Conservation (phyloP, 1,140 invertebrate genomes). For the Galleria mellonella region DNA sequence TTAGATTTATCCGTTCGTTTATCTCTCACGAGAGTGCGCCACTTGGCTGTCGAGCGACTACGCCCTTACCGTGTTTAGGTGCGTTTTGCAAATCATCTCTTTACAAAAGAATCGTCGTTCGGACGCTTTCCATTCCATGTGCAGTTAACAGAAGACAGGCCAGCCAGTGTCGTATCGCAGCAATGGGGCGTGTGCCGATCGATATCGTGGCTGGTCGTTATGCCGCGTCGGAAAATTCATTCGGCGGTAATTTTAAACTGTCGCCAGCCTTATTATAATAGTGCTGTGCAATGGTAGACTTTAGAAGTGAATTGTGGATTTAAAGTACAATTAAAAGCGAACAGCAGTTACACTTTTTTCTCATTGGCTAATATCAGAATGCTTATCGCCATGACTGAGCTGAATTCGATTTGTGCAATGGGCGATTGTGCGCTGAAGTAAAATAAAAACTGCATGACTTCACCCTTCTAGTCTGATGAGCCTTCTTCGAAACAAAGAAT, state of each 20-base stretch:
- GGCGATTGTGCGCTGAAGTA: slow-evolving; percentile 14
- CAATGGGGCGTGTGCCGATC: slow-evolving; percentile 53
- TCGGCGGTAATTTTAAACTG: slow-evolving; percentile 51
- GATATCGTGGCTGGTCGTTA: slow-evolving; percentile 35
- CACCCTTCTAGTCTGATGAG: too few relatives aligned
- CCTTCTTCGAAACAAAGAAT: too few relatives aligned
- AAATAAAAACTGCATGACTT: background rate
- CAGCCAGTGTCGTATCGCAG: slow-evolving; percentile 23
- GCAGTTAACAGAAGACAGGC: slow-evolving; percentile 14
- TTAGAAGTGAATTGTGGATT: too few relatives aligned
- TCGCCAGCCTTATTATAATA: slow-evolving; percentile 14
- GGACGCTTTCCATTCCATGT: slow-evolving; percentile 42
- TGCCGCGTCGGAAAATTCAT: slow-evolving; percentile 39
- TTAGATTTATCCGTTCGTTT: slow-evolving; percentile 57
- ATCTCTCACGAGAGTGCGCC: slow-evolving; percentile 70
- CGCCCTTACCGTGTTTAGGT: slow-evolving; percentile 49
- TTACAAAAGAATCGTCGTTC: slow-evolving; percentile 26
- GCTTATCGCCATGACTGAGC: slow-evolving; percentile 38
- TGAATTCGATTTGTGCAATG: slow-evolving; percentile 14
- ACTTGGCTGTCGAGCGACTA: slow-evolving; percentile 54
- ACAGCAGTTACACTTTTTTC: background rate
- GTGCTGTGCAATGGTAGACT: slow-evolving; percentile 11
- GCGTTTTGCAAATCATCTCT: slow-evolving; percentile 42
- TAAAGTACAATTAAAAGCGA: too few relatives aligned
- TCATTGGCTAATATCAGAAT: background rate